Conservation (phyloP, 1,140 invertebrate species). For the Lutraria rhynchaena region DNA sequence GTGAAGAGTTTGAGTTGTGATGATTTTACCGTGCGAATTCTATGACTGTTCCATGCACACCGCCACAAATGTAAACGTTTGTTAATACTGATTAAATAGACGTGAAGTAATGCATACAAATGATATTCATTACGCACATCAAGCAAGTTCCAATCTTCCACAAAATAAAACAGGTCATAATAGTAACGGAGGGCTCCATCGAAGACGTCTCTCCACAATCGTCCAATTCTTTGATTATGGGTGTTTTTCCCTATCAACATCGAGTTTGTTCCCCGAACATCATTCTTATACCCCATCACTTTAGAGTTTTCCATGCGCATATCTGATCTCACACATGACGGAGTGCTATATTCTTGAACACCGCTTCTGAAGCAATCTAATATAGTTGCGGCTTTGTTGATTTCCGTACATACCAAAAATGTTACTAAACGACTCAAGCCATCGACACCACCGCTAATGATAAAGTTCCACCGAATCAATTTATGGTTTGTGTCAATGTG, state of each 20-base stretch:
- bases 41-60: constrained; percentile 11
- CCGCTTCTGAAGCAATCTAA: constrained; percentile 5
- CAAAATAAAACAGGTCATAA: constrained; percentile 31
- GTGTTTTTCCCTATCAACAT: constrained; percentile 19
- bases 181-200: constrained; percentile 16
- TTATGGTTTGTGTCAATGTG: constrained; percentile 65
- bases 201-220: constrained; percentile 40
- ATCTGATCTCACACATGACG: constrained; percentile 21
- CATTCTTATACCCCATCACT: constrained; percentile 14
- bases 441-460: constrained; percentile 24
- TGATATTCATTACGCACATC: not conserved
- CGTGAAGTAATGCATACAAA: constrained; percentile 3
- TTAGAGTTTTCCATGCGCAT: constrained; percentile 16
- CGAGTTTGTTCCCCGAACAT: not conserved
- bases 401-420: constrained; percentile 18
- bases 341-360: not conserved
- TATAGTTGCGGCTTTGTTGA: constrained; percentile 40
- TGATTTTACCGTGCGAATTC: constrained; percentile 7
- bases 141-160: constrained; percentile 7
- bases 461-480: constrained; percentile 52
- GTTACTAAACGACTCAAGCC: constrained; percentile 30
- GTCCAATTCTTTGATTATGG: constrained; percentile 28
- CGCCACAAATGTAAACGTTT: not conserved
- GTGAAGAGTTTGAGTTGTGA: not conserved
- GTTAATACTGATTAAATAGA: not conserved